Conservation (phyloP, 2,797 vertebrate genomes). For the Ambastaia sidthimunki region DNA sequence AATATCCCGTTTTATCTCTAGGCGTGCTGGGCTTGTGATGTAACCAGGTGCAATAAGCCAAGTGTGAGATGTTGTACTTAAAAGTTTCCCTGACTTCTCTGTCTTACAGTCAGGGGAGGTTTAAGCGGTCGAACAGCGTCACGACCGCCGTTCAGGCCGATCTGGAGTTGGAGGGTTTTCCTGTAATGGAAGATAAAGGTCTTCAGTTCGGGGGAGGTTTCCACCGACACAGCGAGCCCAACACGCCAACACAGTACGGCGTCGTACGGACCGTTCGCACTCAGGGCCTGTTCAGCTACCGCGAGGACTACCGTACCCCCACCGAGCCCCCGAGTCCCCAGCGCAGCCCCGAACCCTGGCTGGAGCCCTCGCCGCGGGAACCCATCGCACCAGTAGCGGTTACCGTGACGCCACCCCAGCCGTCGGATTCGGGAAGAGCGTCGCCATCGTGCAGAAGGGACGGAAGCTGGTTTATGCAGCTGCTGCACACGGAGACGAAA, state of each 20-base stretch:
- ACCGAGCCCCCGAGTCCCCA: slow-evolving; percentile 87
- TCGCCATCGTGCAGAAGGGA: slow-evolving; percentile 92
- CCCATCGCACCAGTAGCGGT: slow-evolving; percentile 53
- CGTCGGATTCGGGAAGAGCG: slow-evolving; percentile 83
- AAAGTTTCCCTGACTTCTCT: too few species aligned
- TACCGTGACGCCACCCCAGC: slow-evolving; percentile 57
- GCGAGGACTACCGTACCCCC: slow-evolving; percentile 93
- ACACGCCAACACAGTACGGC: slow-evolving; percentile 94
- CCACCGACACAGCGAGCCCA: slow-evolving; percentile 96
- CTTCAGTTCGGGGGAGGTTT: slow-evolving; percentile 96
- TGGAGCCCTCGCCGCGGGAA: slow-evolving; percentile 86
- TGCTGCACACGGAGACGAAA: slow-evolving; percentile 94
- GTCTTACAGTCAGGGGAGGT: slow-evolving; percentile 86
- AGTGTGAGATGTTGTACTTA: background rate
- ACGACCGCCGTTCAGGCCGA: slow-evolving; percentile 96
- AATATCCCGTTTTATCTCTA: slow-evolving; percentile 52
- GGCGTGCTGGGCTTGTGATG: background rate
- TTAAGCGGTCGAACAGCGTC: slow-evolving; percentile 98
- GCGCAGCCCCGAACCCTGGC: slow-evolving; percentile 87
- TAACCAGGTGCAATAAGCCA: background rate
- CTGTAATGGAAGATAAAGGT: slow-evolving; percentile 94
- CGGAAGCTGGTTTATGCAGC: slow-evolving; percentile 96
- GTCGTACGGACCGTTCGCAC: slow-evolving; percentile 95
- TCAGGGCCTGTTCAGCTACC: slow-evolving; percentile 97
- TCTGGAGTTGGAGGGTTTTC: slow-evolving; percentile 94